phyloP scores from a whole-genome alignment of 2,113 vertebrate species.

The Cavia porcellus region DNA sequence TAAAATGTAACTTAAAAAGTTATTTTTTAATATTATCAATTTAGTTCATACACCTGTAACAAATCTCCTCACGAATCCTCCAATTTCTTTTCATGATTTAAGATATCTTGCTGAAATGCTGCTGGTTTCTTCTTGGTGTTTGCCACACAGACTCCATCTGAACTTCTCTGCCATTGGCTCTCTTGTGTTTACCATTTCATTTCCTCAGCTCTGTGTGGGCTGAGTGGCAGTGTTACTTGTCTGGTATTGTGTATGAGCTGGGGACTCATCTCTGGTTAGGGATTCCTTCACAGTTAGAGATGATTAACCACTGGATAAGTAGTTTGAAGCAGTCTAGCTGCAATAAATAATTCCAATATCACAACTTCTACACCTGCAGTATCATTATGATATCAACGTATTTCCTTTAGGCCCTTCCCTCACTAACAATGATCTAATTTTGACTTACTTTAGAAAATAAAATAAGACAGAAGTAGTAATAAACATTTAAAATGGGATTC shows the following conservation, averaged over 20 bases:
- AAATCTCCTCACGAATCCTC: neutral
- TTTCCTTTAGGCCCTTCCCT: neutral
- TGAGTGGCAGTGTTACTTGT: neutral
- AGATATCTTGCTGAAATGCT: neutral
- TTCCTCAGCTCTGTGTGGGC: neutral
- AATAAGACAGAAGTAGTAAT: neutral
- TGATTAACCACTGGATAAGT: neutral
- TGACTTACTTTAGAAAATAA: constrained; percentile 20
- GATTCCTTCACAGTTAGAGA: neutral
- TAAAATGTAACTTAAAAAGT: constrained; percentile 25
- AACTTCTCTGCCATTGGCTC: neutral
- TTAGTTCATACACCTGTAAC: neutral
- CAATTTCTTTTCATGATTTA: neutral
- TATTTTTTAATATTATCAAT: neutral
- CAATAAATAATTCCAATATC: neutral
- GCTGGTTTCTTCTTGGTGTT: neutral
- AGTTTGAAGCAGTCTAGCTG: neutral
- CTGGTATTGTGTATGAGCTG: neutral
- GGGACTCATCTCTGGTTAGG: neutral
- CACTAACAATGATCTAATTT: constrained; percentile 25
- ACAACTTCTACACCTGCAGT: neutral
- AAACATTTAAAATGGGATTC: constrained; percentile 35
- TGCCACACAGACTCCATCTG: neutral
- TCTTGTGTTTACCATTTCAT: neutral
- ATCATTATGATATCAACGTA: neutral